Evolutionary conservation across 2,113 vertebrate species (phyloP).

Genomic region (Ailurus styani): DNA sequence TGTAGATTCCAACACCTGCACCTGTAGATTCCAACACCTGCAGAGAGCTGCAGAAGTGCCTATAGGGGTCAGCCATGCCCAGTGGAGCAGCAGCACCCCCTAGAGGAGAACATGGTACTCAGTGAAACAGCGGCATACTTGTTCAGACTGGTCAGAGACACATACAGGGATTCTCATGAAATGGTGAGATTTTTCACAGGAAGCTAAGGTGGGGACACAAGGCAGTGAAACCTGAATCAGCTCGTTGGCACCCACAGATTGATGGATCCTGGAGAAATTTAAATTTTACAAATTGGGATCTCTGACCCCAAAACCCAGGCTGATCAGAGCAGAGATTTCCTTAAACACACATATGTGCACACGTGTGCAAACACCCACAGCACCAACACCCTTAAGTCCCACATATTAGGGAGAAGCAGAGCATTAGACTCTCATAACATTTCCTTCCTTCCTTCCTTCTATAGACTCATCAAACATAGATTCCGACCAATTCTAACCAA

Average conservation of each 20-base stretch:
- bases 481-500: neutral
- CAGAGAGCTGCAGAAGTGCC: neutral
- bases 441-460: neutral
- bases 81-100: conserved; percentile 19
- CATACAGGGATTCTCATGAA: neutral
- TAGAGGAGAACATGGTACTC: neutral
- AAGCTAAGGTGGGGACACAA: neutral
- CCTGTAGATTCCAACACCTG: neutral
- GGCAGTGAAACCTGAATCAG: neutral
- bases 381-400: neutral
- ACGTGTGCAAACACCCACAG: neutral
- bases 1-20: neutral
- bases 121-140: neutral
- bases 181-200: neutral
- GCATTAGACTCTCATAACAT: neutral
- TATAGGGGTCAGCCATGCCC: neutral
- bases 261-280: neutral
- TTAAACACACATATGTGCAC: neutral
- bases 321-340: neutral
- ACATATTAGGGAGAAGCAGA: neutral
- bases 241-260: neutral
- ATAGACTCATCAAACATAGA: neutral
- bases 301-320: neutral
- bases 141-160: neutral
- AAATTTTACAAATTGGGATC: neutral